phyloP scores from a whole-genome alignment of 2,888 invertebrate species.

The Belgica antarctica region DNA sequence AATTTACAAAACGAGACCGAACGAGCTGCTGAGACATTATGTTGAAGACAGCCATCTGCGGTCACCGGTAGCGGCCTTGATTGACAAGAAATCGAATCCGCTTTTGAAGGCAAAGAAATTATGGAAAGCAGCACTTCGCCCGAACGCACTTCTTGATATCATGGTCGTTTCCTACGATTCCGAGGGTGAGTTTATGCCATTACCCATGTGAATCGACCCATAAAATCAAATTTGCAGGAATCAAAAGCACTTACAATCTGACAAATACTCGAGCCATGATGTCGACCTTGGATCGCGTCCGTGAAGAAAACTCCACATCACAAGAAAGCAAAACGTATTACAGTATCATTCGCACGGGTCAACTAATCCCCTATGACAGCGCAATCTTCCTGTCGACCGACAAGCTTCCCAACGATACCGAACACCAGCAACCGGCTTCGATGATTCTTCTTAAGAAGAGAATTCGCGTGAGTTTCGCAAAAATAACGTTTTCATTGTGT shows the following conservation, averaged over 20 bases:
- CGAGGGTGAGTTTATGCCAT: conserved; percentile 52
- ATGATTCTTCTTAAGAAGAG: conserved; percentile 55
- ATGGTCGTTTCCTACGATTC: conserved; percentile 53
- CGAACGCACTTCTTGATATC: conserved; percentile 54
- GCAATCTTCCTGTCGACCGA: conserved; percentile 64
- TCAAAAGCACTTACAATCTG: conserved; percentile 53
- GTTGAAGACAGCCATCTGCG: conserved; percentile 55
- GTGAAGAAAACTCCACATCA: conserved; percentile 48
- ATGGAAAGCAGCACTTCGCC: conserved; percentile 53
- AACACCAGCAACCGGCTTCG: conserved; percentile 55
- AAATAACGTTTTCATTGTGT: neutral
- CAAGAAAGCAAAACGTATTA: conserved; percentile 41
- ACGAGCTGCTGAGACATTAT: conserved; percentile 54
- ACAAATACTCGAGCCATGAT: conserved; percentile 54
- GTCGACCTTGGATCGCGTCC: conserved; percentile 53
- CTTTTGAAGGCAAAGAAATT: conserved; percentile 52
- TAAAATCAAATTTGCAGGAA: conserved; percentile 47
- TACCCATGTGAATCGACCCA: neutral
- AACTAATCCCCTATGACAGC: conserved; percentile 63
- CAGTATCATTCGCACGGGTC: conserved; percentile 60
- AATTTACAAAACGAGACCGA: conserved; percentile 45
- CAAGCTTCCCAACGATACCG: conserved; percentile 58
- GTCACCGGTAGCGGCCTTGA: conserved; percentile 54
- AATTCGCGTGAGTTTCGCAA: conserved; percentile 52
- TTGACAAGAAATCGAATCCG: conserved; percentile 53